These are phyloP conservation scores for Anas platyrhynchos DNA, from an alignment of 2,113 vertebrate genomes.

Conservation along the genomic window DNA sequence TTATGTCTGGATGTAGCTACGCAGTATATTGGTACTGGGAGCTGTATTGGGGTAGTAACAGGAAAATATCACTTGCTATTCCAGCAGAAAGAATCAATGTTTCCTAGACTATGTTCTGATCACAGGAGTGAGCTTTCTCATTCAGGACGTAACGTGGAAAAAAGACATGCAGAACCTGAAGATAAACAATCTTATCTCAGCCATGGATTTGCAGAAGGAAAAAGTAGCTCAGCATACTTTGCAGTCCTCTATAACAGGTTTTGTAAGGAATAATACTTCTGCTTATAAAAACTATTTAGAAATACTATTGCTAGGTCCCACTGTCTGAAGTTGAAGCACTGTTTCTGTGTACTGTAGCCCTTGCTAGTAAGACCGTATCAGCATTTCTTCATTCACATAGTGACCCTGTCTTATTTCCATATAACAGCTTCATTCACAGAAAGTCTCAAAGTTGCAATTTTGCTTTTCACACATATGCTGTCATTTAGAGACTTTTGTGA, in stretches of 20 bases:
- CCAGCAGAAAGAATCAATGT: not conserved
- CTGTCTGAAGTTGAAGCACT: not conserved
- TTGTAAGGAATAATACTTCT: not conserved
- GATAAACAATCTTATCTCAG: not conserved
- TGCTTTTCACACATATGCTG: not conserved
- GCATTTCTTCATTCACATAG: not conserved
- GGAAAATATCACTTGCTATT: not conserved
- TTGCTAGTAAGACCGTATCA: not conserved
- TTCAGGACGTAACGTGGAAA: not conserved
- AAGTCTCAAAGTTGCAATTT: not conserved
- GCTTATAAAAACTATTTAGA: conserved; percentile 5
- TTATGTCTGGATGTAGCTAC: not conserved
- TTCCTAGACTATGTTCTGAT: not conserved
- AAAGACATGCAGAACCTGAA: not conserved
- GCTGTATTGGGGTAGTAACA: not conserved
- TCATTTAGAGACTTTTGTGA: not conserved
- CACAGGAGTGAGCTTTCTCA: not conserved
- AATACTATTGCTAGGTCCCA: conserved; percentile 40
- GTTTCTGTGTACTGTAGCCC: not conserved
- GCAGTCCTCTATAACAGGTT: not conserved
- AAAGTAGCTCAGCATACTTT: not conserved
- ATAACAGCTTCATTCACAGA: not conserved
- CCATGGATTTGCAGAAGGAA: not conserved
- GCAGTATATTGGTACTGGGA: not conserved
- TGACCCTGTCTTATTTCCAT: not conserved